Evolutionary conservation across 2,888 invertebrate species (phyloP).

Genomic region (Panzeria rudis): DNA sequence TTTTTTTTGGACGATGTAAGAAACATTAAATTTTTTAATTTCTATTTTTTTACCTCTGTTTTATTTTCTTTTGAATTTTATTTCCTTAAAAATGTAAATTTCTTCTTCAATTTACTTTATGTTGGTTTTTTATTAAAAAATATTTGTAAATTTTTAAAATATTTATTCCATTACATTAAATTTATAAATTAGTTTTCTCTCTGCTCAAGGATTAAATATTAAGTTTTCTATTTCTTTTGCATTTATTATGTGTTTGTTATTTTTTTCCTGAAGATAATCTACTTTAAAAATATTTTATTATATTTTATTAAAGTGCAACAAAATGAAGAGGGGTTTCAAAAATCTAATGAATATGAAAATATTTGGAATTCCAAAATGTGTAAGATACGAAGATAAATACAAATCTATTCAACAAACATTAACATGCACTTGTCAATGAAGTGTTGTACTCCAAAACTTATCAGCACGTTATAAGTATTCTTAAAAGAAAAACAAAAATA

Average conservation of each 20-base stretch:
- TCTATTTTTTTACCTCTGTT: background rate
- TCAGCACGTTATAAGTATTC: conserved; percentile 65
- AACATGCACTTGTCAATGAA: conserved; percentile 48
- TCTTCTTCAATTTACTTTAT: background rate
- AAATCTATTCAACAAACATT: conserved; percentile 49
- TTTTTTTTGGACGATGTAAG: too few species aligned
- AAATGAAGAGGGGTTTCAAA: background rate
- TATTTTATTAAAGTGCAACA: background rate
- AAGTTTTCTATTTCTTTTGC: conserved; percentile 7
- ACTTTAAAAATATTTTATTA: conserved; percentile 5
- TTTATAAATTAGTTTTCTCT: conserved; percentile 10
- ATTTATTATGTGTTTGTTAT: background rate
- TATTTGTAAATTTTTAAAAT: conserved; percentile 18
- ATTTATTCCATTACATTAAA: conserved; percentile 22
- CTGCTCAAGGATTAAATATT: conserved; percentile 1
- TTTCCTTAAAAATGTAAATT: background rate
- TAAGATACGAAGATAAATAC: background rate
- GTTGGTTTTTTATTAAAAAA: background rate
- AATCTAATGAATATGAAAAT: conserved; percentile 3
- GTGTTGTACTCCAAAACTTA: conserved; percentile 58
- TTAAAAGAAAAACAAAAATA: background rate
- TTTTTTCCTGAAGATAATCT: background rate
- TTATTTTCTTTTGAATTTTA: background rate
- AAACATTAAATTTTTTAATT: too few species aligned
- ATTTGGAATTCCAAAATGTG: background rate